Evolutionary conservation across 2,113 vertebrate species (phyloP).

Genomic region (Anthoscopus minutus): DNA sequence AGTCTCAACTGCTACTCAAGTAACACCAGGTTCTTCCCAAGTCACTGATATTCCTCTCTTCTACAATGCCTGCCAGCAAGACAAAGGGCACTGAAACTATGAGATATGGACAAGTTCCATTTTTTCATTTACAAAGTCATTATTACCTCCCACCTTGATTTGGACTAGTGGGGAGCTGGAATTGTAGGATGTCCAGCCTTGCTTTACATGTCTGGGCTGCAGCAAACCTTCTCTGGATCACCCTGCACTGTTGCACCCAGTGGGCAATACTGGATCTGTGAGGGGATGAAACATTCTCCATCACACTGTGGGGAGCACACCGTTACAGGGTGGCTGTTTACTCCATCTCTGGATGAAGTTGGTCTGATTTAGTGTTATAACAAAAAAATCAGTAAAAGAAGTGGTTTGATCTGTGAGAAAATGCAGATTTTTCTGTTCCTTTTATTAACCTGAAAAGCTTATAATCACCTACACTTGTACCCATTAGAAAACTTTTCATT

Average conservation of each 20-base stretch:
- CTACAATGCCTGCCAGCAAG: neutral
- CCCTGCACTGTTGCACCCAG: accelerated
- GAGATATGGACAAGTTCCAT: neutral
- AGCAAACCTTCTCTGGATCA: neutral
- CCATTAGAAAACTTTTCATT: neutral
- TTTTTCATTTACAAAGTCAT: neutral
- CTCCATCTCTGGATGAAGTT: neutral
- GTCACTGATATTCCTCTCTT: neutral
- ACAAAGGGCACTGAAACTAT: neutral
- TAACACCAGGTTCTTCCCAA: neutral
- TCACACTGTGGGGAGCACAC: neutral
- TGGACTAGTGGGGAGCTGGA: neutral
- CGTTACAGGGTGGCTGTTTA: neutral
- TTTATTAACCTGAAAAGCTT: neutral
- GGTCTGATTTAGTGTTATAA: neutral
- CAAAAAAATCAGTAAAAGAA: neutral
- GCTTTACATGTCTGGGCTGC: neutral
- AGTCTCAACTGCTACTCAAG: neutral
- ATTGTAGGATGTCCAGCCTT: neutral
- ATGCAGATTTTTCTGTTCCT: neutral
- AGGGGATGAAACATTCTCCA: neutral
- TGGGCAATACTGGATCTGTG: neutral
- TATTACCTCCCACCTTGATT: neutral
- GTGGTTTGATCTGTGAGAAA: neutral
- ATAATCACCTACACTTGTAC: neutral